Percentiles rank a stretch among this genome's conserved stretches.
Evolutionary conservation across 2,888 invertebrate species (phyloP).

Genomic region (Cantharis flavilabris): DNA sequence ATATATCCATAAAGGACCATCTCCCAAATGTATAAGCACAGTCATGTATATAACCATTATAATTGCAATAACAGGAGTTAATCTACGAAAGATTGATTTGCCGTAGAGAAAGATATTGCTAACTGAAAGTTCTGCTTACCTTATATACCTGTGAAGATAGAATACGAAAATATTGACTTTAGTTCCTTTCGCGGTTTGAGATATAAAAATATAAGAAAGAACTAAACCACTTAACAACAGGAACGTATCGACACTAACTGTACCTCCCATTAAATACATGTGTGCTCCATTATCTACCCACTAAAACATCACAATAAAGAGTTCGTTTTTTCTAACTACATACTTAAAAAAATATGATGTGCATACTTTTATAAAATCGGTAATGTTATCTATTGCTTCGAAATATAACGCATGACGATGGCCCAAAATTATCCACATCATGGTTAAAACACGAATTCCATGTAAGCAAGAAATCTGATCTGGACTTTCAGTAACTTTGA

Average conservation of each 20-base stretch:
- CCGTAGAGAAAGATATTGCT: background rate
- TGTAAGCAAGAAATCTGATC: constrained; percentile 54
- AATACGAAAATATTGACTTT: constrained; percentile 47
- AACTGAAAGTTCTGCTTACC: constrained; percentile 40
- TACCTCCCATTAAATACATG: constrained; percentile 32
- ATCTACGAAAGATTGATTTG: constrained; percentile 9
- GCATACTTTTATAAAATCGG: background rate
- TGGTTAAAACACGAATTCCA: constrained; percentile 56
- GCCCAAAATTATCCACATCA: constrained; percentile 58
- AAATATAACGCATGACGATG: constrained; percentile 38
- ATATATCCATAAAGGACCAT: constrained; percentile 43
- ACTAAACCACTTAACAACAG: constrained; percentile 66
- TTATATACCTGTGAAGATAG: constrained; percentile 55
- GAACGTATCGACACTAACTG: constrained; percentile 63
- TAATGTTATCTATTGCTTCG: background rate
- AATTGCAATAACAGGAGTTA: constrained; percentile 41
- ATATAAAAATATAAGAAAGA: constrained; percentile 55
- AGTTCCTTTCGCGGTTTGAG: constrained; percentile 41
- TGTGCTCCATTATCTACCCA: constrained; percentile 20
- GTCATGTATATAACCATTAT: constrained; percentile 45
- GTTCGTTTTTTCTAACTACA: background rate
- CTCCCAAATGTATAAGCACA: constrained; percentile 35
- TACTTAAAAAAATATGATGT: background rate
- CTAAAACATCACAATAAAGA: constrained; percentile 7
- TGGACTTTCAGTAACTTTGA: constrained; percentile 49